A percentile compares a stretch with the other conserved stretches of the same genome.
phyloP scores from a whole-genome alignment of 2,797 vertebrate species.

The Australoheros facetus region DNA sequence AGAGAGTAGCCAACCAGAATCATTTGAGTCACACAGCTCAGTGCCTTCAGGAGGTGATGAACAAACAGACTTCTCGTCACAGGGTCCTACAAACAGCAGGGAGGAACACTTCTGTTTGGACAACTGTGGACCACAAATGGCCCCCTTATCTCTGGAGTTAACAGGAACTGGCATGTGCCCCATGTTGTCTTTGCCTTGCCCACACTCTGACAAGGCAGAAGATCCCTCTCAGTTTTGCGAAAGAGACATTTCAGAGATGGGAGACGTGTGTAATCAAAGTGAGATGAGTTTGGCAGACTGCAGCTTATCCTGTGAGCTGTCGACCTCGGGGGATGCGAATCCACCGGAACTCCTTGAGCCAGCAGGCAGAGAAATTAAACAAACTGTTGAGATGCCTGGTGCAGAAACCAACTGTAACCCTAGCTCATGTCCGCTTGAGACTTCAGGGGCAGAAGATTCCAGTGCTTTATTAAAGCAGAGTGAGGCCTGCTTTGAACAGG shows the following conservation, averaged over 20 bases:
- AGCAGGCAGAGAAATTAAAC: constrained; percentile 40
- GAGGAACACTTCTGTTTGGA: constrained; percentile 82
- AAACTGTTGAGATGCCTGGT: constrained; percentile 48
- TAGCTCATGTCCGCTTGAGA: constrained; percentile 51
- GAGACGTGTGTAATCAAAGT: constrained; percentile 60
- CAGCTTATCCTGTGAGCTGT: constrained; percentile 63
- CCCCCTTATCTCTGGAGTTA: constrained; percentile 65
- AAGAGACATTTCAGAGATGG: constrained; percentile 70
- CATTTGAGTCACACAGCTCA: constrained; percentile 47
- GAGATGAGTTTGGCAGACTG: constrained; percentile 65
- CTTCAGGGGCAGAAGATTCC: constrained; percentile 40
- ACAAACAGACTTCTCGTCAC: constrained; percentile 71
- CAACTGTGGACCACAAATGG: constrained; percentile 77
- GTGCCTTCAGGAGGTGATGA: constrained; percentile 71
- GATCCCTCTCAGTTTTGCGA: constrained; percentile 57
- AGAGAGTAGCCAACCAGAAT: constrained; percentile 62
- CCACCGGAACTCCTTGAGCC: constrained; percentile 47
- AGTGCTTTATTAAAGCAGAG: constrained; percentile 47
- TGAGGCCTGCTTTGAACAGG: constrained; percentile 29
- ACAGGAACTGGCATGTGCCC: constrained; percentile 66
- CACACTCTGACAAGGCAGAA: constrained; percentile 54
- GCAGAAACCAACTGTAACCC: constrained; percentile 50
- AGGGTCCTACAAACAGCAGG: constrained; percentile 78
- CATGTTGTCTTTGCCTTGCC: constrained; percentile 71
- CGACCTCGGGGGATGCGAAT: constrained; percentile 38